phyloP scores from a whole-genome alignment of 2,888 invertebrate genomes.

The Aphidoletes aphidimyza region DNA sequence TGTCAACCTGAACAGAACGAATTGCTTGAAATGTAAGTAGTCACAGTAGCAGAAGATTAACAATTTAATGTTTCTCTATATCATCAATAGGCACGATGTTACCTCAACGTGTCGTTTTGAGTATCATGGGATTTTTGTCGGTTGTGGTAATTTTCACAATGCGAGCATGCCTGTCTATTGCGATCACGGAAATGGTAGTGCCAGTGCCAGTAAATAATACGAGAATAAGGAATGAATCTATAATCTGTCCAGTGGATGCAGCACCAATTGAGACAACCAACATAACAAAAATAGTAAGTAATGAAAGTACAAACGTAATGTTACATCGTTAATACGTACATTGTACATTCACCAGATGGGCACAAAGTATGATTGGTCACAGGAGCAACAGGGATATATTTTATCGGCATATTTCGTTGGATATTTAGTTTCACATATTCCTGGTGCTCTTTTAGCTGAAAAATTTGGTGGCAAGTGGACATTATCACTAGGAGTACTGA shows the following conservation, averaged over 20 bases:
- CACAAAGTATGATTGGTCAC: constrained; percentile 73
- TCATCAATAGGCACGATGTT: constrained; percentile 69
- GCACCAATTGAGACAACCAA: background rate
- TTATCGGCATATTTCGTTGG: constrained; percentile 88
- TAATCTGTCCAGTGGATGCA: background rate
- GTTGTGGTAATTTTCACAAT: constrained; percentile 81
- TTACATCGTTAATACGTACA: too few species aligned
- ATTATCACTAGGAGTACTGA: constrained; percentile 82
- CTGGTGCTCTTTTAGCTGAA: constrained; percentile 83
- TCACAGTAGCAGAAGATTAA: background rate
- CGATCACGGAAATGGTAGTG: constrained; percentile 77
- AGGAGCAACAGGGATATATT: constrained; percentile 78
- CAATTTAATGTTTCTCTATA: background rate
- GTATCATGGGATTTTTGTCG: constrained; percentile 78
- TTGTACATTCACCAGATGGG: background rate
- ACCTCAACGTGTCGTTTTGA: constrained; percentile 76
- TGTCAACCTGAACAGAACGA: too few species aligned
- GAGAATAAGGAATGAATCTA: background rate
- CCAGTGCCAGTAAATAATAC: background rate
- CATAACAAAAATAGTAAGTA: background rate
- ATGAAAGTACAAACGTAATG: background rate
- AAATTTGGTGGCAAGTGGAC: constrained; percentile 88
- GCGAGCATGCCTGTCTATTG: constrained; percentile 77
- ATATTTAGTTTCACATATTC: constrained; percentile 83
- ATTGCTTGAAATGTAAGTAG: too few species aligned